Evolutionary conservation across 2,113 vertebrate species (phyloP).

Genomic region (Puntigrus tetrazona): DNA sequence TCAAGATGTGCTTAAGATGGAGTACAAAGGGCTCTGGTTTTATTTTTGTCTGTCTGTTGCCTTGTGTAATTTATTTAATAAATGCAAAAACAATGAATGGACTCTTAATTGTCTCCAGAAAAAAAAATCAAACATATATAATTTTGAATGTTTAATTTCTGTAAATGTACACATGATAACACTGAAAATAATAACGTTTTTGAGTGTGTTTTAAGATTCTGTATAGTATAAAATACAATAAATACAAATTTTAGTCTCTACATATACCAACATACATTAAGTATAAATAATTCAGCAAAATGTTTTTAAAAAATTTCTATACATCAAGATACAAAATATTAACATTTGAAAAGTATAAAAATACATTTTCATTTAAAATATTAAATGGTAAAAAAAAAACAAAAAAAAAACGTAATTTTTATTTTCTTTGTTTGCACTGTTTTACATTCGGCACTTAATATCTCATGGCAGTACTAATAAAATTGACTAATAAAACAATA

Average conservation of each 20-base stretch:
- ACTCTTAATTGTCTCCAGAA: background rate
- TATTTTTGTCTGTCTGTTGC: conserved; percentile 6
- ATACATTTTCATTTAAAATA: background rate
- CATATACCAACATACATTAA: too few relatives aligned
- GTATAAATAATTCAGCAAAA: too few relatives aligned
- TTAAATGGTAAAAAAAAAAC: too few relatives aligned
- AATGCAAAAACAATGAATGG: conserved; percentile 16
- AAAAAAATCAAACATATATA: background rate
- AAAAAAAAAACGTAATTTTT: too few relatives aligned
- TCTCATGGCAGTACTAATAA: background rate
- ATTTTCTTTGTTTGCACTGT: background rate
- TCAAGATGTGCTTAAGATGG: background rate
- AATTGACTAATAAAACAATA: background rate
- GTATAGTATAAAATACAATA: background rate
- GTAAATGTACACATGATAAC: background rate
- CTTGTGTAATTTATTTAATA: conserved; percentile 43
- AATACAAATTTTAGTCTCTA: background rate
- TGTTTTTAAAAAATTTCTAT: background rate
- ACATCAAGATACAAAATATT: background rate
- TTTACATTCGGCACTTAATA: background rate
- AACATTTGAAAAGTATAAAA: background rate
- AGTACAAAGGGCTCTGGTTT: background rate
- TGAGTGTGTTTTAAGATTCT: too few relatives aligned
- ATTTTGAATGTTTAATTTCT: background rate
- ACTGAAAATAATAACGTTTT: too few relatives aligned